Evolutionary conservation across 1,140 invertebrate species (phyloP).

Genomic region (Trichonephila inaurata): DNA sequence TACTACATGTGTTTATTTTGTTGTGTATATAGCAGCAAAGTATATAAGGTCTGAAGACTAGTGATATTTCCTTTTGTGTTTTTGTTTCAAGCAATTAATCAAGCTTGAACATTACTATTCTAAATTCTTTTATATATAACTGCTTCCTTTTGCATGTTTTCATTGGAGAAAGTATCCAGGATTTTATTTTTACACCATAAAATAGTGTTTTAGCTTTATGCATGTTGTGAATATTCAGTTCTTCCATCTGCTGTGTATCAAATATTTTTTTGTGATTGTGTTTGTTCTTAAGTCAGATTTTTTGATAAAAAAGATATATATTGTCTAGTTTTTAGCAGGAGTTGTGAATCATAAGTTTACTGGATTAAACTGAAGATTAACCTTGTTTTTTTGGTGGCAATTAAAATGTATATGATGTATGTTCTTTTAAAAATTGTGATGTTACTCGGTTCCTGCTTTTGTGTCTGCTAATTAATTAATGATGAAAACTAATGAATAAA

Average conservation of each 20-base stretch:
- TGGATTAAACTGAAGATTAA: not conserved
- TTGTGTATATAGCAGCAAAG: constrained; percentile 11
- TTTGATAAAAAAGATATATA: not conserved
- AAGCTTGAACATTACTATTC: not conserved
- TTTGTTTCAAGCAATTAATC: not conserved
- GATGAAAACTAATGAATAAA: not conserved
- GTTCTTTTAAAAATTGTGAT: not conserved
- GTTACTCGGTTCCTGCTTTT: not conserved
- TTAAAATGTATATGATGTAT: not conserved
- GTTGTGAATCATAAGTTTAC: not conserved
- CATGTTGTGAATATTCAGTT: constrained; percentile 24
- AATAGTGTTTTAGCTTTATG: constrained; percentile 20
- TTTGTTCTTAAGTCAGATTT: not conserved
- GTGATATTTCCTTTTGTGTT: constrained; percentile 35
- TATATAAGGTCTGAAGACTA: not conserved
- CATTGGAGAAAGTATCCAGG: not conserved
- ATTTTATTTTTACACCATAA: not conserved
- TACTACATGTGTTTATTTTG: not conserved
- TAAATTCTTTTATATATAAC: not conserved
- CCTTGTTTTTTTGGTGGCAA: not conserved
- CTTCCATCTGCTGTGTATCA: not conserved
- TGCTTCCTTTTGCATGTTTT: constrained; percentile 1
- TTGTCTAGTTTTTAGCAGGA: no score
- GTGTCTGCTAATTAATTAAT: not conserved
- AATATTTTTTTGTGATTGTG: not conserved